A percentile compares a stretch with the other conserved stretches of the same genome.
These are phyloP conservation scores for Alsophila aescularia DNA, from an alignment of 2,888 invertebrate species.

Conservation along the genomic window DNA sequence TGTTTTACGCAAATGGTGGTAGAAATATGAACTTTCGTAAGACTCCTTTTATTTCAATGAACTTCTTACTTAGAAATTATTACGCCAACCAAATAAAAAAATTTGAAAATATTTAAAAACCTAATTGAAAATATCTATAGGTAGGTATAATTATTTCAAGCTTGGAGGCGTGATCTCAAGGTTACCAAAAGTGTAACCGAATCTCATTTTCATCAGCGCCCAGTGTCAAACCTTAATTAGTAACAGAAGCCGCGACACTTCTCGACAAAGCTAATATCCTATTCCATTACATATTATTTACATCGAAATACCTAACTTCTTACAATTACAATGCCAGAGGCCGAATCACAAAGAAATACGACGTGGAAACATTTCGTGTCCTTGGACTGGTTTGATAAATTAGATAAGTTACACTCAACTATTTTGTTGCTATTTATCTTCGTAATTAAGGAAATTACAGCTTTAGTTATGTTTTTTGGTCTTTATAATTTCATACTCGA, in stretches of 20 bases:
- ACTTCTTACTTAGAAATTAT: no score
- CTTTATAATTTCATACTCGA: no score
- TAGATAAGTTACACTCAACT: neutral
- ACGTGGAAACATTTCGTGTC: neutral
- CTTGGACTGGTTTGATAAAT: conserved; percentile 3
- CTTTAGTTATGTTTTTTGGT: neutral
- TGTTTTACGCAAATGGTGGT: no score
- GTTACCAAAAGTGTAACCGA: neutral
- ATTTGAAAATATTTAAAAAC: neutral
- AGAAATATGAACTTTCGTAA: no score
- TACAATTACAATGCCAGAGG: conserved; percentile 1
- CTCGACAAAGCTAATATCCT: conserved; percentile 17
- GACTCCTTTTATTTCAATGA: no score
- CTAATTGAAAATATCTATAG: neutral
- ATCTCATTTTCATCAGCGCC: conserved; percentile 7
- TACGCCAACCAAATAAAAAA: no score
- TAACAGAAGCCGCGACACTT: conserved; percentile 21
- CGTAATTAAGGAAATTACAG: conserved; percentile 3
- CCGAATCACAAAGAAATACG: conserved; percentile 12
- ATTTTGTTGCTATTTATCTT: neutral
- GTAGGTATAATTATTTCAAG: neutral
- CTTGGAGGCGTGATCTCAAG: conserved; percentile 2
- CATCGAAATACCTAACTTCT: conserved; percentile 2
- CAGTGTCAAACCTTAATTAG: conserved; percentile 21
- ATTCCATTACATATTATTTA: conserved; percentile 16